phyloP scores from a whole-genome alignment of 2,797 vertebrate genomes.

The Helostoma temminkii region DNA sequence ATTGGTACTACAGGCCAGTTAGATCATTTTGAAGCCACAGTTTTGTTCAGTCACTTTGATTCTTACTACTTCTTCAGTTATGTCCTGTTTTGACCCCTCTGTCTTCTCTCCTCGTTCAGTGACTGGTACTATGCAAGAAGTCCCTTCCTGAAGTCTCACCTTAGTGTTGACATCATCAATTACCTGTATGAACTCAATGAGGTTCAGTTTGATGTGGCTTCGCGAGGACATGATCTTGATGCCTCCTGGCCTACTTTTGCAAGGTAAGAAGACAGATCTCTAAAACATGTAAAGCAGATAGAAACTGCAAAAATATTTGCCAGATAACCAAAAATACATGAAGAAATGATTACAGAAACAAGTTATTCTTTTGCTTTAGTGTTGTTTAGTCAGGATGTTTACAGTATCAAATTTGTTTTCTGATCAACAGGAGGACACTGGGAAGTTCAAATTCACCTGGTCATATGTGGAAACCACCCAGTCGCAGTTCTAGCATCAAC shows the following conservation, averaged over 20 bases:
- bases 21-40: neutral
- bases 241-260: conserved; percentile 95
- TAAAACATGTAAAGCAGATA: neutral
- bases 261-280: conserved; percentile 81
- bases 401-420: conserved; percentile 7
- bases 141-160: conserved; percentile 92
- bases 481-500: conserved; percentile 96
- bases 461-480: conserved; percentile 93
- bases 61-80: neutral
- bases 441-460: conserved; percentile 86
- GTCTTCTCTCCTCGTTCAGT: conserved; percentile 71
- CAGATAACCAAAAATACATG: neutral
- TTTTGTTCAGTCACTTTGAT: neutral
- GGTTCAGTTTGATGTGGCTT: conserved; percentile 94
- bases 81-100: neutral
- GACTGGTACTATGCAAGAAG: conserved; percentile 97
- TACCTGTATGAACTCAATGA: conserved; percentile 96
- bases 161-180: conserved; percentile 91
- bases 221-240: conserved; percentile 94
- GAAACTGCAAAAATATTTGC: neutral
- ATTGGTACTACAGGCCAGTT: neutral
- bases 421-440: conserved; percentile 88
- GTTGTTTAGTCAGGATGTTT: conserved; percentile 2
- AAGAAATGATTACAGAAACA: neutral
- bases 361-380: neutral